Evolutionary conservation across 2,888 invertebrate species (phyloP), one percentile per base, ranked within the genome.

Genomic region (Ctenicera cuprea): DNA sequence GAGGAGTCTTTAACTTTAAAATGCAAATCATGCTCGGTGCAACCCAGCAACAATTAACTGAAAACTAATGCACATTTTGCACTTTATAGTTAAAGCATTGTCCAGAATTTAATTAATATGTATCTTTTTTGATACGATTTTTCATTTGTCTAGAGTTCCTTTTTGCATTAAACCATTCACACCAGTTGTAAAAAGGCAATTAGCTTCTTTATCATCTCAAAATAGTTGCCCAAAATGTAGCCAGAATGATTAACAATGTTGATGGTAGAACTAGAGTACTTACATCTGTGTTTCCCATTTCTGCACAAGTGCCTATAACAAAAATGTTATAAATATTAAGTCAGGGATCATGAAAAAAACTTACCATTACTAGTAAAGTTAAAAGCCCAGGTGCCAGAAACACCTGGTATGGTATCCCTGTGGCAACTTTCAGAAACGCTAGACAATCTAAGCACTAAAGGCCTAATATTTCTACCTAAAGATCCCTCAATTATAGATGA

Each of bases 321-420:
- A 20, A 22, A 3, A 50, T 16, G 2, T 16, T 48, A 18, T 5
- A 12, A 18, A 18, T 48, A 18, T 16, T 9, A 8, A n/a, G n/a
- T n/a, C 48, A 48, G n/a, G 1, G 9, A 8, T 3, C n/a, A 18
- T 16, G n/a, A 2, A 48, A 20, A 18, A 48, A 20, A 59, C 85
- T 86, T 83, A 93, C 93, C 92, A 81, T 92, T 92, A 73, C 90
- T 88, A 1, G 92, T 93, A 80, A 93, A 91, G 84, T 93, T 93
- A 85, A 92, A 92, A 0, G 91, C 90, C 87, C 89, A 90, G 78
- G 89, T 89, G 0, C 91, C 91, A 26, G 85, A 87, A 20, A 87
- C 81, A 14, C 90, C 91, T 0, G 91, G 90, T 69, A 84, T 78
- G 7, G 90, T 86, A 79, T 86, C 82, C 66, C 92, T 87, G 80